A percentile compares a stretch with the other conserved stretches of the same genome.
phyloP scores from a whole-genome alignment of 2,797 vertebrate species.

The Peromyscus eremicus region DNA sequence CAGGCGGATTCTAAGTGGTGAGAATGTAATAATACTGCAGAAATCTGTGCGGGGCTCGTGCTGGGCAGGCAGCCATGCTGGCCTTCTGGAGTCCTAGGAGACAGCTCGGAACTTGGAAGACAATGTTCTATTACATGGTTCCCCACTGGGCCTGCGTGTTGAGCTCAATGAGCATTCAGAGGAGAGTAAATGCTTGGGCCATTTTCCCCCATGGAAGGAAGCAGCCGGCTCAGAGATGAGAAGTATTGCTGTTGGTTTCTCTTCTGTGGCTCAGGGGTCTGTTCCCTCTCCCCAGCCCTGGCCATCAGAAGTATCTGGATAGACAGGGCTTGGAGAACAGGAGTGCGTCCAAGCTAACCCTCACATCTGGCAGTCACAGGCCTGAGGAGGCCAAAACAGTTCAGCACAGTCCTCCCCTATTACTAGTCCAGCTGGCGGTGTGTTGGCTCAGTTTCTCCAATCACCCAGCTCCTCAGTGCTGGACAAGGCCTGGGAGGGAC shows the following conservation, averaged over 20 bases:
- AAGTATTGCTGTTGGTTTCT: neutral
- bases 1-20: neutral
- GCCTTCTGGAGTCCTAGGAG: slow-evolving; percentile 74
- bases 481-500: neutral
- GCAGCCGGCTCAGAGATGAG: neutral
- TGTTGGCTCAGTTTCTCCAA: neutral
- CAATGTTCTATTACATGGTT: slow-evolving; percentile 46
- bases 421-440: neutral
- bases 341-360: neutral
- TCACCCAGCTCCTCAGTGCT: neutral
- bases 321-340: neutral
- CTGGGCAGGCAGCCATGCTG: slow-evolving; percentile 61
- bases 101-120: slow-evolving; percentile 59
- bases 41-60: neutral
- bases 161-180: slow-evolving; percentile 43
- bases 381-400: neutral
- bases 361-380: slow-evolving; percentile 63
- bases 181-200: slow-evolving; percentile 51
- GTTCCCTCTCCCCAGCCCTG: neutral
- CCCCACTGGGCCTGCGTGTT: slow-evolving; percentile 44
- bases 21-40: neutral
- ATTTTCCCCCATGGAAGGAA: neutral
- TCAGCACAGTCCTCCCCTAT: neutral
- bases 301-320: neutral
- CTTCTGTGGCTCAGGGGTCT: neutral